A percentile compares a stretch with the other conserved stretches of the same genome.
Conservation (phyloP, 2,888 invertebrate genomes). For the Yponomeuta evonymella region DNA sequence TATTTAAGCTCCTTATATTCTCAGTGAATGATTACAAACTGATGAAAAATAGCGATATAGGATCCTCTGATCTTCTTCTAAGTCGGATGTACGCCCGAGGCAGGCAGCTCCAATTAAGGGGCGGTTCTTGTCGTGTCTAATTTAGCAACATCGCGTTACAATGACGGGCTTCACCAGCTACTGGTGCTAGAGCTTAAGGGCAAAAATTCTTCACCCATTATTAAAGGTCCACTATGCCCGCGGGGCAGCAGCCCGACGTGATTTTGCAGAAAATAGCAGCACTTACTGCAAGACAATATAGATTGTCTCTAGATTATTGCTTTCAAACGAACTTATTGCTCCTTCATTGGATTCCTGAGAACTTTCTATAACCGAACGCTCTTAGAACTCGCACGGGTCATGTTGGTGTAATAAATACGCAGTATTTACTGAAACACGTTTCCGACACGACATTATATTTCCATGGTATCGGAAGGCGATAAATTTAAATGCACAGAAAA, state of each 20-base stretch:
- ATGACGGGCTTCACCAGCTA: slow-evolving; percentile 10
- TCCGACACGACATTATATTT: slow-evolving; percentile 50
- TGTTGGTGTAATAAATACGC: not conserved
- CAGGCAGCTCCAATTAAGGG: slow-evolving; percentile 59
- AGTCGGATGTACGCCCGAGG: slow-evolving; percentile 35
- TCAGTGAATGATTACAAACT: slow-evolving; percentile 33
- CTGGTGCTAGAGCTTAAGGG: slow-evolving; percentile 14
- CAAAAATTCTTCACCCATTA: slow-evolving; percentile 10
- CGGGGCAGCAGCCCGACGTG: not conserved
- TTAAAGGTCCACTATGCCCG: slow-evolving; percentile 10
- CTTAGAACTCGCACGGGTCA: not conserved
- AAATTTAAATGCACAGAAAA: slow-evolving; percentile 51
- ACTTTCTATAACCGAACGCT: slow-evolving; percentile 10
- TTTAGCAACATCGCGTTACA: slow-evolving; percentile 30
- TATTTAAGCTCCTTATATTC: slow-evolving; percentile 10
- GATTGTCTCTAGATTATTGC: slow-evolving; percentile 7
- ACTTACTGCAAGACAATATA: slow-evolving; percentile 10
- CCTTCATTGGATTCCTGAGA: not conserved
- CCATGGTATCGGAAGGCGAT: slow-evolving; percentile 32
- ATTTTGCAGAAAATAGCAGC: slow-evolving; percentile 12
- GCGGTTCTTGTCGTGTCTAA: slow-evolving; percentile 59
- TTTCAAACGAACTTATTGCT: slow-evolving; percentile 10
- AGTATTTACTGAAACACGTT: slow-evolving; percentile 28
- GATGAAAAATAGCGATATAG: slow-evolving; percentile 36
- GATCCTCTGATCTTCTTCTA: slow-evolving; percentile 5